A percentile compares a stretch with the other conserved stretches of the same genome.
Evolutionary conservation across 2,888 invertebrate species (phyloP).

Genomic region (Drosophila maculinotata): DNA sequence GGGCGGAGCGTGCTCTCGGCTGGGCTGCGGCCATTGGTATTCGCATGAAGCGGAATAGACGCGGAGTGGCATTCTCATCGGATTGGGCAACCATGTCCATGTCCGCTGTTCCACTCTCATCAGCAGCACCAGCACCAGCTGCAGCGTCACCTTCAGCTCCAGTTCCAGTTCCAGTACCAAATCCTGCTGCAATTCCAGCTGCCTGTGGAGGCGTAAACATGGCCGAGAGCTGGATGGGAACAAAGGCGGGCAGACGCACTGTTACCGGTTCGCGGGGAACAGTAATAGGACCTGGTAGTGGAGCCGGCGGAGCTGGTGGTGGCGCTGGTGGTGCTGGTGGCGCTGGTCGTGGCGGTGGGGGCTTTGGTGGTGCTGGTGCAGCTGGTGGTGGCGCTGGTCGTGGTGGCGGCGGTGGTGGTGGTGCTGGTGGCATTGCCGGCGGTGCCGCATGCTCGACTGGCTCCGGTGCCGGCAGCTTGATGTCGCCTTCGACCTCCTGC

Average conservation of each 20-base stretch:
- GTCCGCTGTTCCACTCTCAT: slow-evolving; percentile 13
- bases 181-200: slow-evolving; percentile 3
- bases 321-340: not conserved
- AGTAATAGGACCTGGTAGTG: slow-evolving; percentile 60
- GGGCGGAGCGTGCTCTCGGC: slow-evolving; percentile 8
- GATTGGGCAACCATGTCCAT: slow-evolving; percentile 20
- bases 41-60: slow-evolving; percentile 55
- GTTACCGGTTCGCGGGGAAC: slow-evolving; percentile 82
- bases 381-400: slow-evolving; percentile 5
- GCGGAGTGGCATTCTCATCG: slow-evolving; percentile 32
- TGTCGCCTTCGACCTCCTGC: slow-evolving; percentile 70
- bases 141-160: not conserved
- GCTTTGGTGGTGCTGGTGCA: slow-evolving; percentile 32
- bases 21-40: slow-evolving; percentile 24
- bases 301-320: not conserved
- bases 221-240: slow-evolving; percentile 82
- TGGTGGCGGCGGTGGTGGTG: slow-evolving; percentile 6
- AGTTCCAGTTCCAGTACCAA: not conserved
- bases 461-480: slow-evolving; percentile 65
- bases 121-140: not conserved
- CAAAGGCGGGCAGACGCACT: slow-evolving; percentile 83
- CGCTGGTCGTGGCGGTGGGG: not conserved
- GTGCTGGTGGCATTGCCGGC: slow-evolving; percentile 6
- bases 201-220: slow-evolving; percentile 83
- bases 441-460: slow-evolving; percentile 82